Percentiles rank a stretch among this genome's conserved stretches.
These are phyloP conservation scores for Parus major DNA, from an alignment of 2,113 vertebrate genomes.

Conservation along the genomic window DNA sequence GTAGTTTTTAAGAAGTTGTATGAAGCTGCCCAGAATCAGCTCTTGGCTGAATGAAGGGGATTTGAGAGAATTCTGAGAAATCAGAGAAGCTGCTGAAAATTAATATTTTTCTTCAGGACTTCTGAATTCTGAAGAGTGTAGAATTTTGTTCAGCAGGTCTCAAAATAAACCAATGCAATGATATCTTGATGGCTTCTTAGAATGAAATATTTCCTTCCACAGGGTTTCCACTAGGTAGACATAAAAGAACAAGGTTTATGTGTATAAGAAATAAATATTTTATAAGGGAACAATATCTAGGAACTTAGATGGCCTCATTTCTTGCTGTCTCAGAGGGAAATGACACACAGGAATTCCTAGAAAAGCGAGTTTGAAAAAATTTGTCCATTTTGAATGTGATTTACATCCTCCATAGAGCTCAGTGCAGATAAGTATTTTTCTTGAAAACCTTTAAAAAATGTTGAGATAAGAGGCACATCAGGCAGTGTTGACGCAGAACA, in stretches of 20 bases:
- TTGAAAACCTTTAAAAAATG: neutral
- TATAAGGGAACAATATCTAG: neutral
- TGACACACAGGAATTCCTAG: constrained; percentile 12
- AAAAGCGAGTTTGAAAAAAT: constrained; percentile 19
- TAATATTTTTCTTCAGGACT: neutral
- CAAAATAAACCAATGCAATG: neutral
- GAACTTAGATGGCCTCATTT: neutral
- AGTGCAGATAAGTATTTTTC: neutral
- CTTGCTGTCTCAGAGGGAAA: neutral
- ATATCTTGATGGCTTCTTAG: neutral
- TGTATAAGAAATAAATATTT: neutral
- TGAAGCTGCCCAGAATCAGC: neutral
- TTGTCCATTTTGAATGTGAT: neutral
- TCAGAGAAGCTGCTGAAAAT: neutral
- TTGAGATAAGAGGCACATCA: neutral
- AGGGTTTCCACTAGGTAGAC: neutral
- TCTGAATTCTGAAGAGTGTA: neutral
- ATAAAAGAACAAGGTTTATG: neutral
- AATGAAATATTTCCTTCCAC: neutral
- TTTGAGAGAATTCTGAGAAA: neutral
- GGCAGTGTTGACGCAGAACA: no score
- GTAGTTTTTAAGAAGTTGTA: neutral
- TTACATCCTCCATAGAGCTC: neutral
- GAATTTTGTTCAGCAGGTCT: neutral
- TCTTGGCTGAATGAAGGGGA: neutral